Evolutionary conservation across 2,797 vertebrate genomes (phyloP).

Genomic region (Yasuhikotakia modesta): DNA sequence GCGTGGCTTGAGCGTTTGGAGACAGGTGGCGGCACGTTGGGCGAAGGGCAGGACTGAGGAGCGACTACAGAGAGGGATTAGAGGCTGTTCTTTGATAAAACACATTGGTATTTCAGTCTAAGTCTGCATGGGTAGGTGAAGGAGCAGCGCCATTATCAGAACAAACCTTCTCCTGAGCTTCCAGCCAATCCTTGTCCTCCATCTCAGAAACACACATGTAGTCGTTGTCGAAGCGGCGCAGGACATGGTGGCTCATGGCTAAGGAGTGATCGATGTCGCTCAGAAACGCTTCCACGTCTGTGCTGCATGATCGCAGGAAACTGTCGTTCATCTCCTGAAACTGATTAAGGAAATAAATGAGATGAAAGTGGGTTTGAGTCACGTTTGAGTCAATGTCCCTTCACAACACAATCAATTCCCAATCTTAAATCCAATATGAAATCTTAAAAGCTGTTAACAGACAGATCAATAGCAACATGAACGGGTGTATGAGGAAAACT

Average conservation of each 20-base stretch:
- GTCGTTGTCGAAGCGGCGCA: constrained; percentile 76
- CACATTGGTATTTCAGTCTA: constrained; percentile 25
- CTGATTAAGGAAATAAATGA: constrained; percentile 71
- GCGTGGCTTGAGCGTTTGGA: constrained; percentile 24
- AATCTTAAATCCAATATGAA: not conserved
- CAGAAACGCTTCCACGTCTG: constrained; percentile 81
- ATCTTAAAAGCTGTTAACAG: constrained; percentile 18
- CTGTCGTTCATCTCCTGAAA: constrained; percentile 84
- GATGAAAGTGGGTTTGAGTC: not conserved
- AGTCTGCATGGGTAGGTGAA: constrained; percentile 34
- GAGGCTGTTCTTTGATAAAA: constrained; percentile 54
- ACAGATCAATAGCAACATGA: constrained; percentile 27
- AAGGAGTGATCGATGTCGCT: constrained; percentile 81
- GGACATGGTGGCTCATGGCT: constrained; percentile 76
- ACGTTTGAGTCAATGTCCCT: constrained; percentile 10
- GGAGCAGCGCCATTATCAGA: constrained; percentile 26
- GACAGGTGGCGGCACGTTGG: constrained; percentile 67
- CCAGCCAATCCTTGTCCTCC: constrained; percentile 77
- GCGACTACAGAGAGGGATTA: constrained; percentile 64
- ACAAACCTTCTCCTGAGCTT: constrained; percentile 79
- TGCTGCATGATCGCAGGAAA: constrained; percentile 79
- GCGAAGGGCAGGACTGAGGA: constrained; percentile 59
- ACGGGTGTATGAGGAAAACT: constrained; percentile 12
- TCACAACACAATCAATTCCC: constrained; percentile 24
- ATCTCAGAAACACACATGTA: constrained; percentile 58